Evolutionary conservation across 1,140 invertebrate genomes (phyloP).

Genomic region (Euwallacea fornicatus): DNA sequence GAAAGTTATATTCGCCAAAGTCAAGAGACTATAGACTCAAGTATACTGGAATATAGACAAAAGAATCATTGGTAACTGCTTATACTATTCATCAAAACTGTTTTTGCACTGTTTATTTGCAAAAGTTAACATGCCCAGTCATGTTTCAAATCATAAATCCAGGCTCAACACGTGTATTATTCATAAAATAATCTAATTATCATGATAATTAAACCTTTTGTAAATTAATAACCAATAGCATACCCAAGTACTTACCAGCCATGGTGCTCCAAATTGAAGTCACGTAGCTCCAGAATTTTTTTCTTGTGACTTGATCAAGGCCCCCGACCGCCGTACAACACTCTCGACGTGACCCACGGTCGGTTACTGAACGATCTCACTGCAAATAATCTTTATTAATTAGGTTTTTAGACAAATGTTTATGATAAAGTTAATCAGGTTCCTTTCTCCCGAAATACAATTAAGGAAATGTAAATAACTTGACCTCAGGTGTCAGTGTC

Average conservation of each 20-base stretch:
- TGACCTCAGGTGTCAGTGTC: too few species aligned
- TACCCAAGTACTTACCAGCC: slow-evolving; percentile 51
- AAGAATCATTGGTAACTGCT: too few species aligned
- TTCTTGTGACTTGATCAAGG: neutral
- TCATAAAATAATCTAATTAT: neutral
- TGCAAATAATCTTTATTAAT: too few species aligned
- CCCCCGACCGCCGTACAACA: slow-evolving; percentile 23
- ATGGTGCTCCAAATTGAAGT: slow-evolving; percentile 47
- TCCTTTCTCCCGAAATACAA: too few species aligned
- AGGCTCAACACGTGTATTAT: neutral
- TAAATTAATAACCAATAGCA: slow-evolving; percentile 16
- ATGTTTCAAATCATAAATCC: slow-evolving; percentile 1
- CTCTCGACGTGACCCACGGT: slow-evolving; percentile 25
- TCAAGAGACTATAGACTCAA: too few species aligned
- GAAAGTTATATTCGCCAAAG: too few species aligned
- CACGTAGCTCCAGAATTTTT: slow-evolving; percentile 46
- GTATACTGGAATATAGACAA: too few species aligned
- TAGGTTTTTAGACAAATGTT: too few species aligned
- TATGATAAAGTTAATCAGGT: too few species aligned
- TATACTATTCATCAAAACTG: too few species aligned
- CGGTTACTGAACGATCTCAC: neutral
- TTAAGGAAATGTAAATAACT: too few species aligned
- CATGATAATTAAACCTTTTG: neutral
- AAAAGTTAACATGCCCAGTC: neutral
- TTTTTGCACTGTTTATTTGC: neutral